A percentile compares a stretch with the other conserved stretches of the same genome.
Evolutionary conservation across 2,888 invertebrate genomes (phyloP).

Genomic region (Ichneumon xanthorius): DNA sequence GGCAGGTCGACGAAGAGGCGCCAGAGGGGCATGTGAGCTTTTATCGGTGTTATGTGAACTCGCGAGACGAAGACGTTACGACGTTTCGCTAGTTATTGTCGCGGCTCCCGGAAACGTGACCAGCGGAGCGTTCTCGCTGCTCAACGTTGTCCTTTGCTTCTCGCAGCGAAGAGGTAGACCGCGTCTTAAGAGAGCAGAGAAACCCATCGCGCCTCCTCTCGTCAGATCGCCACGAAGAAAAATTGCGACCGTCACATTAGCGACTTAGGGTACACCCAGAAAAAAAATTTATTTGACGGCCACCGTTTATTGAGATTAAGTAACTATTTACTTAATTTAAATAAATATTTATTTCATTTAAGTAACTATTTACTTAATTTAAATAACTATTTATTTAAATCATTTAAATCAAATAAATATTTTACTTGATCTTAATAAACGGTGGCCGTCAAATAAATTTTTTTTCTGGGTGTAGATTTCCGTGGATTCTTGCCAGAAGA

Average conservation of each 20-base stretch:
- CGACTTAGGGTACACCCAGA: too few species aligned
- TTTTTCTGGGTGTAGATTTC: neutral
- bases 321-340: too few species aligned
- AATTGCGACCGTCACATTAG: neutral
- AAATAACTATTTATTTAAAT: too few species aligned
- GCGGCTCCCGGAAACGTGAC: constrained; percentile 30
- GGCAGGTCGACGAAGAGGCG: constrained; percentile 31
- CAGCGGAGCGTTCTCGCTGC: neutral
- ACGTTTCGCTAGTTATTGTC: constrained; percentile 44
- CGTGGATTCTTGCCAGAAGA: neutral
- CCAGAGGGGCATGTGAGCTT: constrained; percentile 45
- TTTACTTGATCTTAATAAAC: too few species aligned
- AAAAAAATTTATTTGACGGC: too few species aligned
- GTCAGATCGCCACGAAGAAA: neutral
- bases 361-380: too few species aligned
- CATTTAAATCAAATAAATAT: too few species aligned
- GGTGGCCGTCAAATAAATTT: too few species aligned
- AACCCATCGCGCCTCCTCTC: neutral
- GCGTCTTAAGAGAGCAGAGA: neutral
- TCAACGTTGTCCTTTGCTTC: neutral
- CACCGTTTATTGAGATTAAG: too few species aligned
- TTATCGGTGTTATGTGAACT: constrained; percentile 45
- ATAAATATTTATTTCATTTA: too few species aligned
- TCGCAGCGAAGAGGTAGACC: neutral
- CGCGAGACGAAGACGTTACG: constrained; percentile 42